phyloP scores from a whole-genome alignment of 1,140 invertebrate genomes.

The Euglossa dilemma region DNA sequence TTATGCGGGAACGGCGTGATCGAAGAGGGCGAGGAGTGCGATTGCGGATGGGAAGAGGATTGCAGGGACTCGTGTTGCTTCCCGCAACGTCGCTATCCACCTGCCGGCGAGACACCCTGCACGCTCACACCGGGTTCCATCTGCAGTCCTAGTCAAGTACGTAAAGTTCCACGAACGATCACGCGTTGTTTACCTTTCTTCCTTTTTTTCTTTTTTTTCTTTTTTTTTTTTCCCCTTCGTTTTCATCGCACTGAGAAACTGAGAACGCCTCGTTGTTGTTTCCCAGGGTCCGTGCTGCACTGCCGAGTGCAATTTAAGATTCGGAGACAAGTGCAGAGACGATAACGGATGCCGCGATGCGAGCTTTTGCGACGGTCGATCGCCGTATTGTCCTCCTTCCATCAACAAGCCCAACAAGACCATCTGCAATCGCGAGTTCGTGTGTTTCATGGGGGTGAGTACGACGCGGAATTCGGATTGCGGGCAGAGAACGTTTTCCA shows the following conservation, averaged over 20 bases:
- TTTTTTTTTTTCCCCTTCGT: too few relatives aligned
- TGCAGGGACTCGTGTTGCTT: constrained; percentile 97
- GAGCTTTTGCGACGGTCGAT: constrained; percentile 93
- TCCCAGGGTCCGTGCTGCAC: constrained; percentile 97
- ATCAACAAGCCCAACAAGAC: constrained; percentile 97
- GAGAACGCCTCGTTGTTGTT: constrained; percentile 18
- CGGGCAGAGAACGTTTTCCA: background rate
- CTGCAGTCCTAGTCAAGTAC: constrained; percentile 92
- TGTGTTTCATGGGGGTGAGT: constrained; percentile 97
- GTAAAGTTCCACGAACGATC: background rate
- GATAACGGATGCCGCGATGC: constrained; percentile 96
- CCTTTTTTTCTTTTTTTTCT: too few relatives aligned
- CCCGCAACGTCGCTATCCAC: constrained; percentile 91
- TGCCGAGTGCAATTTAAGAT: constrained; percentile 91
- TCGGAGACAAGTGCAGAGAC: constrained; percentile 94
- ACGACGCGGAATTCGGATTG: background rate
- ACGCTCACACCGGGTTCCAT: constrained; percentile 89
- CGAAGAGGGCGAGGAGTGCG: constrained; percentile 97
- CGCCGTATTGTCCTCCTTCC: constrained; percentile 94
- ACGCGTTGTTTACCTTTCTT: too few relatives aligned
- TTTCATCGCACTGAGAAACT: background rate
- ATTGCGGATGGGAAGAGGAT: constrained; percentile 98
- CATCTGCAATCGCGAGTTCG: constrained; percentile 95
- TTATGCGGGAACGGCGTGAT: constrained; percentile 99
- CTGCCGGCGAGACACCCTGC: constrained; percentile 90